A percentile compares a stretch with the other conserved stretches of the same genome.
phyloP scores from a whole-genome alignment of 2,113 vertebrate species.

The Lagopus leucura region DNA sequence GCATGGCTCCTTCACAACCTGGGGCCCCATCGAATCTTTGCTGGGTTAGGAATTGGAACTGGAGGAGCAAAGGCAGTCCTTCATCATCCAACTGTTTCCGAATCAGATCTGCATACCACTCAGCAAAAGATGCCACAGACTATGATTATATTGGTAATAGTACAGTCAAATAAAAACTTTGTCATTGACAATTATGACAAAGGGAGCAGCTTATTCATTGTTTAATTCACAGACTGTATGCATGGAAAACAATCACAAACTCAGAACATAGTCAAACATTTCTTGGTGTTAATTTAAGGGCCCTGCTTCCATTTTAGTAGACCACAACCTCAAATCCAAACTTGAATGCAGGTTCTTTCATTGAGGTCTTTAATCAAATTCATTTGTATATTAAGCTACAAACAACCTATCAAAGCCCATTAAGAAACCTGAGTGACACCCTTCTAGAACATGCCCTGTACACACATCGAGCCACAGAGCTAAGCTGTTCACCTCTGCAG shows the following conservation, averaged over 20 bases:
- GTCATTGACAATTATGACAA: neutral
- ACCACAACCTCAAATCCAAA: slow-evolving; percentile 13
- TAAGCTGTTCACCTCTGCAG: neutral
- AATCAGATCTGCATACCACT: neutral
- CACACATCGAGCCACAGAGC: neutral
- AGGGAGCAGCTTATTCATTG: neutral
- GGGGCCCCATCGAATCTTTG: neutral
- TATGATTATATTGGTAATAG: neutral
- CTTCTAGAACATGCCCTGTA: neutral
- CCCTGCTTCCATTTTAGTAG: neutral
- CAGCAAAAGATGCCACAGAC: neutral
- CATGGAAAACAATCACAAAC: slow-evolving; percentile 1
- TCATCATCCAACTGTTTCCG: neutral
- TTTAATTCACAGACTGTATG: neutral
- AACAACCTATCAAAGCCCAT: slow-evolving; percentile 29
- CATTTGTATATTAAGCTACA: slow-evolving; percentile 25
- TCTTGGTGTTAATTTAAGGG: slow-evolving; percentile 22
- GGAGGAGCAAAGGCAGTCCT: neutral
- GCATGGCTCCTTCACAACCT: neutral
- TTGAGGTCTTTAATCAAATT: slow-evolving; percentile 18
- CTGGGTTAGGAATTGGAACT: neutral
- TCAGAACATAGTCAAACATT: neutral
- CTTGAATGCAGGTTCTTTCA: slow-evolving; percentile 13
- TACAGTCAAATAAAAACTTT: neutral
- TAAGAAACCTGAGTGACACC: slow-evolving; percentile 7